phyloP scores from a whole-genome alignment of 2,888 invertebrate species.

The Erebia palarica region DNA sequence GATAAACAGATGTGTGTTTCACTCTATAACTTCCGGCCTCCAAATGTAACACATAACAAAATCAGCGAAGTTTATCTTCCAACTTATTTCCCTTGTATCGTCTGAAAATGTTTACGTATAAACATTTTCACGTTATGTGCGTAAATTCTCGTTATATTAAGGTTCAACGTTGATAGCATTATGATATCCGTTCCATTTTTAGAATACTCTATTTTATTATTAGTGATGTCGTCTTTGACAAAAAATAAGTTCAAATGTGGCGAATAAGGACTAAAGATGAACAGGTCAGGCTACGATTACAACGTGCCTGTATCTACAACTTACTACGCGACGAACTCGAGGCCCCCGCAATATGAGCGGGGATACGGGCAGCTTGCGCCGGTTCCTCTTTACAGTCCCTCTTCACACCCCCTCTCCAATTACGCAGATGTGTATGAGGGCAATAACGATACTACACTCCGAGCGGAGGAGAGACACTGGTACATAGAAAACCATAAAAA shows the following conservation, averaged over 20 bases:
- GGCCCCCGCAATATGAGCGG: conserved; percentile 76
- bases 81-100: conserved; percentile 48
- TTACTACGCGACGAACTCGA: conserved; percentile 72
- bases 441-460: conserved; percentile 77
- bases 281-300: conserved; percentile 80
- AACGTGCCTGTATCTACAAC: conserved; percentile 76
- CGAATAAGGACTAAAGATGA: conserved; percentile 76
- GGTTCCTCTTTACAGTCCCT: conserved; percentile 71
- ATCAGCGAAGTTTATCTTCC: conserved; percentile 64
- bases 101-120: conserved; percentile 21
- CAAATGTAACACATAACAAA: conserved; percentile 65
- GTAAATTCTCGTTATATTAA: conserved; percentile 10
- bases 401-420: conserved; percentile 74
- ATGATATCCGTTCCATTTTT: conserved; percentile 40
- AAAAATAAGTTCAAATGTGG: conserved; percentile 76
- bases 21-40: conserved; percentile 67
- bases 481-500: conserved; percentile 80
- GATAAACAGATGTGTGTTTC: conserved; percentile 74
- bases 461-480: conserved; percentile 79
- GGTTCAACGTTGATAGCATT: conserved; percentile 54
- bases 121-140: background rate
- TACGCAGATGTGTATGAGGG: conserved; percentile 80
- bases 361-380: conserved; percentile 72
- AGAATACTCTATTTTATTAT: conserved; percentile 26
- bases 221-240: conserved; percentile 35